Percentiles rank a stretch among this genome's conserved stretches.
These are phyloP conservation scores for Origma solitaria DNA, from an alignment of 2,113 vertebrate genomes.

Conservation along the genomic window DNA sequence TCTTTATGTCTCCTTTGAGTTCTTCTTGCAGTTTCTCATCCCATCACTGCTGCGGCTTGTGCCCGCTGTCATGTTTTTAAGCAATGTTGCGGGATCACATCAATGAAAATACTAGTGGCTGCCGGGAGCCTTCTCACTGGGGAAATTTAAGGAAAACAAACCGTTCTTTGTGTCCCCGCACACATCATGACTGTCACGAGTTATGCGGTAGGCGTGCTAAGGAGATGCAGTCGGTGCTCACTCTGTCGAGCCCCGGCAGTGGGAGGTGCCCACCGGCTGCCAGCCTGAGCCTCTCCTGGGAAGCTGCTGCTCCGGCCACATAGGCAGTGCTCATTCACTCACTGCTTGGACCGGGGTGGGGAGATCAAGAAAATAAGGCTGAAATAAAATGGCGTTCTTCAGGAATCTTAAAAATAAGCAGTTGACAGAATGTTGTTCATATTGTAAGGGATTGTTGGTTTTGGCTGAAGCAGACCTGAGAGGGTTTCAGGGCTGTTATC, in stretches of 20 bases:
- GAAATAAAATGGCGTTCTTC: background rate
- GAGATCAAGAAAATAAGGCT: background rate
- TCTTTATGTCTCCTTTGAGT: background rate
- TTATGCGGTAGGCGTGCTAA: background rate
- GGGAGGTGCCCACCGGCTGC: background rate
- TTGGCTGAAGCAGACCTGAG: background rate
- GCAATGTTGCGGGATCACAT: background rate
- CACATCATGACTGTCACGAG: slow-evolving; percentile 24
- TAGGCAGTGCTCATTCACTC: accelerated
- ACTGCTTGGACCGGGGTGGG: accelerated
- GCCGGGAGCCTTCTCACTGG: background rate
- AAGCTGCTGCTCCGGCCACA: background rate
- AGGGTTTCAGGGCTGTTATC: background rate
- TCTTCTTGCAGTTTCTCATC: background rate
- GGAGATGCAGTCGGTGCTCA: background rate
- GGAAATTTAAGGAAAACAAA: slow-evolving; percentile 23
- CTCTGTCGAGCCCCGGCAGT: accelerated
- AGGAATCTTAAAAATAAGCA: background rate
- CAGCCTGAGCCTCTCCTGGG: background rate
- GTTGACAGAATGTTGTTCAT: background rate
- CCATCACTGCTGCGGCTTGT: background rate
- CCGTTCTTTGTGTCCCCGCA: background rate
- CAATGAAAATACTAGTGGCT: background rate
- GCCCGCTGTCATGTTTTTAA: background rate
- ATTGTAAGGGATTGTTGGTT: background rate